These are phyloP conservation scores for Gadopsis marmoratus DNA, from an alignment of 2,797 vertebrate species.

Conservation along the genomic window DNA sequence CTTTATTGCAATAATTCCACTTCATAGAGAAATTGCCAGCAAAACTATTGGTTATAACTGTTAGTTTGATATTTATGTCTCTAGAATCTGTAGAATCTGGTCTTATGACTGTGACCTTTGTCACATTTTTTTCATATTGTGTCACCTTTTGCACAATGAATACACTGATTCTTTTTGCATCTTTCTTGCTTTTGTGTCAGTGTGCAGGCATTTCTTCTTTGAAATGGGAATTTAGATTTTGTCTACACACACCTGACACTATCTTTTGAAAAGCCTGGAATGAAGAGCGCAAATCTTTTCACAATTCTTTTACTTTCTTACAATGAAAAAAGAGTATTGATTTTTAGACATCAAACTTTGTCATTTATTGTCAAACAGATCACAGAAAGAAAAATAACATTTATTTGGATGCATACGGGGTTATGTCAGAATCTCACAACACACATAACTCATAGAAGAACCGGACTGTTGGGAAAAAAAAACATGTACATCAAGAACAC, in stretches of 20 bases:
- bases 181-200: not conserved
- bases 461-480: not conserved
- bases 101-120: not conserved
- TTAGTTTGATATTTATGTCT: not conserved
- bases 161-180: not conserved
- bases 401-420: slow-evolving; percentile 10
- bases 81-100: not conserved
- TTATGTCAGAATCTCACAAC: slow-evolving; percentile 11
- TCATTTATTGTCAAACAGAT: slow-evolving; percentile 44
- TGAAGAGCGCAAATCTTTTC: not conserved
- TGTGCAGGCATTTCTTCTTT: not conserved
- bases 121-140: not conserved
- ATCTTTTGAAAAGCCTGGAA: not conserved
- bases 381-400: slow-evolving; percentile 13
- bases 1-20: not conserved
- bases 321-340: not conserved
- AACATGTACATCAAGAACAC: slow-evolving; percentile 12
- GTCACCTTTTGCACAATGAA: not conserved
- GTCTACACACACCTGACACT: not conserved
- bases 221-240: not conserved
- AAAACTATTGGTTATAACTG: slow-evolving; percentile 2
- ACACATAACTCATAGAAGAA: slow-evolving; percentile 8
- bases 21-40: not conserved
- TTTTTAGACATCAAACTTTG: not conserved
- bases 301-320: not conserved